Base-by-base conservation (phyloP, 2,888 invertebrate species). In the Caenorhabditis zanzibari region DNA sequence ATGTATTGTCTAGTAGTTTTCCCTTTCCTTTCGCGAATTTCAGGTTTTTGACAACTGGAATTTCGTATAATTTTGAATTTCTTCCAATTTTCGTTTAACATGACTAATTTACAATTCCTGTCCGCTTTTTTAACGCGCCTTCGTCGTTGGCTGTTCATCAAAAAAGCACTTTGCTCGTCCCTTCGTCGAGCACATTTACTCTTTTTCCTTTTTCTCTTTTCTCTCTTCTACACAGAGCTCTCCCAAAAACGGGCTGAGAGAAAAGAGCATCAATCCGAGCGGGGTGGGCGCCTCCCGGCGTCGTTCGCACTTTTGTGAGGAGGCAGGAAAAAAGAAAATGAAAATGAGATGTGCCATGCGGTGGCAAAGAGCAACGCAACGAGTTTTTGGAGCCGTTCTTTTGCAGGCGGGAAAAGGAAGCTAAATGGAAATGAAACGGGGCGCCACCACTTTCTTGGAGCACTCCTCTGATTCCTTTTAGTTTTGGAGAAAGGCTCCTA, bases 121-220 rank as follows among this genome's bases (percentile, higher is more conserved):
- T 47, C 19, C 28, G 16, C 41, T 38, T 5, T 49, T n/a, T 47
- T 22, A 22, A 12, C 32, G n/a, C n/a, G n/a, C n/a, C n/a, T n/a
- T n/a, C n/a, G n/a, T n/a, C 32, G 26, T 14, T 52, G 24, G 61
- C 35, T 61, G 76, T 76, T 76, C 76, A 61, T 76, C 52, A 76
- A 75, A 75, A 76, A 76, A 61, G 76, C 76, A 76, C 61, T 69
- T 76, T 76, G 76, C 76, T 69, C 74, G 75, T 68, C 75, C 49
- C 22, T 28, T 73, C 24, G 73, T 38, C 63, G 54, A 54, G 63
- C 49, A 44, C 58, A 12, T 41, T 61, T n/a, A n/a, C n/a, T 44
- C 22, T 24, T n/a, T 32, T 35, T 32, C 35, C 19, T 41, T 9
- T 5, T 7, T n/a, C 58, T 16, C 32, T 10, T 14, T 58, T 22